Base-by-base conservation (phyloP, 2,113 vertebrate genomes). In the Trichomycterus rosablanca region DNA sequence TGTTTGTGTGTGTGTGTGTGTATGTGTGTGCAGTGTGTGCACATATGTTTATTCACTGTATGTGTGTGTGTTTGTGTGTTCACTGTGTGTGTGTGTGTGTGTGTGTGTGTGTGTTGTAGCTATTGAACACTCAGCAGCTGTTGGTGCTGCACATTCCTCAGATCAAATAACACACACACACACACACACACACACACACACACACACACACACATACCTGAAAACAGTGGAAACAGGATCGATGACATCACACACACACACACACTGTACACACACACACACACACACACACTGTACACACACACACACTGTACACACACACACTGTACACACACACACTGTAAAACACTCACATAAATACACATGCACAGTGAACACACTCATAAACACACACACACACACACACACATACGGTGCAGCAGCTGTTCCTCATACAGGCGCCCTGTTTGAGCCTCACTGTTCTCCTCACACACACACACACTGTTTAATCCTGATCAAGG, bases 291-390 rank as follows among this genome's bases (percentile, higher is more conserved):
- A 19, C 16, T 8, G n/a, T n/a, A n/a, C n/a, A 43, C 5, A 16
- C 40, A 42, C 40, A 42, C 40, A 15, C 11, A n/a, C n/a, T 30
- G 26, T 7, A 30, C 26, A 30, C 26, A 30, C 26, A 30, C 26
- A 7, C 26, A n/a, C n/a, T n/a, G n/a, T n/a, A 30, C 26, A 91
- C 91, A 92, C 89, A 90, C n/a, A 9, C 2, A 28, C n/a, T n/a
- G n/a, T n/a, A n/a, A n/a, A n/a, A 22, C 50, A 35, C 6, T 15
- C 16, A 30, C 50, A 20, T 5, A 12, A 15, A 32, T 15, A 50
- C 49, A 52, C 23, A 50, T 24, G 28, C 46, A 26, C 46, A 26
- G n/a, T n/a, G n/a, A n/a, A 22, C 50, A 35, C 6, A 30, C 16
- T 15, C 50, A 20, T 5, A 12, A 15, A 32, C 28, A 50, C 49